Evolutionary conservation across 1,140 invertebrate genomes (phyloP).

Genomic region (Diorhabda elongata): DNA sequence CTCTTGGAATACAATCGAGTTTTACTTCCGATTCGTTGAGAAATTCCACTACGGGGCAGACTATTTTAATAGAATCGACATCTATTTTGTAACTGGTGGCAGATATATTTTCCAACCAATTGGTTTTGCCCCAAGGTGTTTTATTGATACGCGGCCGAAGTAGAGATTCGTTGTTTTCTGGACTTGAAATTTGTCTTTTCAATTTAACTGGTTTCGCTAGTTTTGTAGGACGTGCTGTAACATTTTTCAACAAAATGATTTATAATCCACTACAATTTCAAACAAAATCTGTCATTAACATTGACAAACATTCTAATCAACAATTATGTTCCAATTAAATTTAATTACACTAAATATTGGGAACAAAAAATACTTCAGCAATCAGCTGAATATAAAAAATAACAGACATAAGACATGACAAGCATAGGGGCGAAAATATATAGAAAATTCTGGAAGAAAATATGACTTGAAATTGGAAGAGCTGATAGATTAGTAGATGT

Average conservation of each 20-base stretch:
- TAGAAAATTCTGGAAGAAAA: too few species aligned
- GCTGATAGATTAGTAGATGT: too few species aligned
- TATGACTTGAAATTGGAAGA: too few species aligned
- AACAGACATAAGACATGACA: too few species aligned
- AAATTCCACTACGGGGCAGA: constrained; percentile 34
- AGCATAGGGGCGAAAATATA: too few species aligned
- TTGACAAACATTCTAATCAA: too few species aligned
- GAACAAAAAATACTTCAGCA: too few species aligned
- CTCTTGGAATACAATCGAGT: constrained; percentile 28
- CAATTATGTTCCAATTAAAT: too few species aligned
- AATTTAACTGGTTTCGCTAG: constrained; percentile 26
- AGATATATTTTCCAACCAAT: constrained; percentile 19
- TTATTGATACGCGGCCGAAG: not conserved
- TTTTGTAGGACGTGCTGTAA: constrained; percentile 7
- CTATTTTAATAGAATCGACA: constrained; percentile 29
- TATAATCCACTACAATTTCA: too few species aligned
- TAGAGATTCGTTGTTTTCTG: not conserved
- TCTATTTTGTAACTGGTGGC: constrained; percentile 24
- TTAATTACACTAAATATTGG: too few species aligned
- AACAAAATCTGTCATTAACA: too few species aligned
- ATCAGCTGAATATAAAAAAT: too few species aligned
- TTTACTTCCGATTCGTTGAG: constrained; percentile 37
- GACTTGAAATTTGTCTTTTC: constrained; percentile 10
- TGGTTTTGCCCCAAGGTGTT: constrained; percentile 3
- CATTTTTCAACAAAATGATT: constrained; percentile 3